phyloP scores from a whole-genome alignment of 2,888 invertebrate species.

The Junonia oenone region DNA sequence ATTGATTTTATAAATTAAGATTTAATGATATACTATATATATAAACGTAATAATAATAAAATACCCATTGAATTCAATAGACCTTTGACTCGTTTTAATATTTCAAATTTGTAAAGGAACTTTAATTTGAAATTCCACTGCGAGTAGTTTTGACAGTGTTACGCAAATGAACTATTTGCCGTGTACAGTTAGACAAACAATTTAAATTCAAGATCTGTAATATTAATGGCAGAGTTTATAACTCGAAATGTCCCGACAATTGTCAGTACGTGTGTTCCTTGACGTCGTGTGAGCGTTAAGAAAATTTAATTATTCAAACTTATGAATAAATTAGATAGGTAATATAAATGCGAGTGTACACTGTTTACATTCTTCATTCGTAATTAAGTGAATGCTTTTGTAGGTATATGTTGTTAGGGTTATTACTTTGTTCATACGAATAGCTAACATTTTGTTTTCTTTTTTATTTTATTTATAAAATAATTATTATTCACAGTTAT shows the following conservation, averaged over 20 bases:
- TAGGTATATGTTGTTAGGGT: not conserved
- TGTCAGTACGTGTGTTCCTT: conserved; percentile 16
- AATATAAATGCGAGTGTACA: not conserved
- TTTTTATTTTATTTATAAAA: too few relatives aligned
- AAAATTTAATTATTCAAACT: not conserved
- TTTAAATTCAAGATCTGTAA: conserved; percentile 29
- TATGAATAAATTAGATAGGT: not conserved
- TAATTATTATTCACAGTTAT: too few relatives aligned
- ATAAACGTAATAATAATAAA: too few relatives aligned
- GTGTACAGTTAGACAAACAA: conserved; percentile 19
- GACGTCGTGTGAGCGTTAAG: not conserved
- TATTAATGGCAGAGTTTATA: conserved; percentile 35
- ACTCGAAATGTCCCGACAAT: conserved; percentile 34
- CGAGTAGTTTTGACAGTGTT: not conserved
- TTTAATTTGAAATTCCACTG: conserved; percentile 1
- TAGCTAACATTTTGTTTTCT: not conserved
- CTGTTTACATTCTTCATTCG: not conserved
- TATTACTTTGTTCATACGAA: not conserved
- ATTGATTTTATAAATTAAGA: too few relatives aligned
- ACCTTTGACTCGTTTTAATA: conserved; percentile 5
- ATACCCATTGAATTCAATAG: too few relatives aligned
- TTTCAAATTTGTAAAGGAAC: not conserved
- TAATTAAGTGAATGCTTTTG: not conserved
- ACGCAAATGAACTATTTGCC: conserved; percentile 15
- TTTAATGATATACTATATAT: too few relatives aligned